Percentiles rank a stretch among this genome's conserved stretches.
Conservation (phyloP, 2,888 invertebrate species). For the Tricholauxania praeusta region DNA sequence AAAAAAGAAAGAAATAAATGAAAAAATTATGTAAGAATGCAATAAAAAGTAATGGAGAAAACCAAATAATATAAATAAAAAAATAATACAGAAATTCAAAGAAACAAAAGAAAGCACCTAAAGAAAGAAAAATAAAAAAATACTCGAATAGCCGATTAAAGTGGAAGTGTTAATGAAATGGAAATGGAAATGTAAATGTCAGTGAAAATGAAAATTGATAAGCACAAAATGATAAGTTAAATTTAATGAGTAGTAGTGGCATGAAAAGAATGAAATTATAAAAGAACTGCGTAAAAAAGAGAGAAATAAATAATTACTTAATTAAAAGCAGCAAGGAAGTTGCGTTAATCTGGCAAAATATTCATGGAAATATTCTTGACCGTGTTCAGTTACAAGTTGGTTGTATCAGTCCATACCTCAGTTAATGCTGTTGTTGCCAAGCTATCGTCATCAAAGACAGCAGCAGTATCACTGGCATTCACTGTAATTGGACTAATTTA, state of each 20-base stretch:
- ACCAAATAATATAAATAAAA: background rate
- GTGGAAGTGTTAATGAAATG: conserved; percentile 23
- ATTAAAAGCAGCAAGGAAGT: conserved; percentile 55
- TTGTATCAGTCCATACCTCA: too few species aligned
- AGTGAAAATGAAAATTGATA: conserved; percentile 5
- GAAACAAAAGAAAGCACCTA: background rate
- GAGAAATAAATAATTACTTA: conserved; percentile 58
- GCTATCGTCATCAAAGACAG: background rate
- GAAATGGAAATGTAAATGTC: conserved; percentile 8
- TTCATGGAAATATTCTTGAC: background rate
- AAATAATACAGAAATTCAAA: background rate
- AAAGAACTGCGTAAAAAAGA: background rate
- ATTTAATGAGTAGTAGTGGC: conserved; percentile 14
- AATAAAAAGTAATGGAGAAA: background rate
- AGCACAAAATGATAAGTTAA: conserved; percentile 12
- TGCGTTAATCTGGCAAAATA: background rate
- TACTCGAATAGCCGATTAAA: background rate
- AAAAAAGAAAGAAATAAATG: too few species aligned
- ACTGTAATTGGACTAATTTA: conserved; percentile 51
- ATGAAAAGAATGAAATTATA: conserved; percentile 6
- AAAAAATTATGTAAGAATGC: background rate
- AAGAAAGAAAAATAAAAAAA: background rate
- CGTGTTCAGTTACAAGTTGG: too few species aligned
- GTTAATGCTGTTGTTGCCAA: too few species aligned
- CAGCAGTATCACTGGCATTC: background rate